These are phyloP conservation scores for Sinelater perroti DNA, from an alignment of 2,888 invertebrate species.

Conservation along the genomic window DNA sequence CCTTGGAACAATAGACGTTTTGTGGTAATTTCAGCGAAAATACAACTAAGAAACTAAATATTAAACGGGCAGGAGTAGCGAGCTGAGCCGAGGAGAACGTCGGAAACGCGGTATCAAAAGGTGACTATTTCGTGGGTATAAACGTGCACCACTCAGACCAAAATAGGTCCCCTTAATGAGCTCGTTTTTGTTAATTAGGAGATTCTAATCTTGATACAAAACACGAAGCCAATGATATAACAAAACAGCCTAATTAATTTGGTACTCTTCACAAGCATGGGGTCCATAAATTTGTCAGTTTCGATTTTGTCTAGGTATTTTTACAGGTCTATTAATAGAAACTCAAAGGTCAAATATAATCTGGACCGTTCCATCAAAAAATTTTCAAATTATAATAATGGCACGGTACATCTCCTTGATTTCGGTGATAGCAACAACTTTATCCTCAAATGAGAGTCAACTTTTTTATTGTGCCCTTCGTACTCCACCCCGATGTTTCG, in stretches of 20 bases:
- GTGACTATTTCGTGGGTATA: conserved; percentile 97
- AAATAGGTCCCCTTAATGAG: conserved; percentile 99
- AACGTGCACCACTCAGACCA: conserved; percentile 90
- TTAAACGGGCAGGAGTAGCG: conserved; percentile 96
- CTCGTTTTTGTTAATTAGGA: conserved; percentile 90
- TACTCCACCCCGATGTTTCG: conserved; percentile 99
- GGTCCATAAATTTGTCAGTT: conserved; percentile 80
- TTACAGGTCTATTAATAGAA: conserved; percentile 95
- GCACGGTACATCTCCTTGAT: conserved; percentile 95
- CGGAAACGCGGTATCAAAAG: conserved; percentile 97
- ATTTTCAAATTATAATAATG: conserved; percentile 94
- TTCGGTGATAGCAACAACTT: conserved; percentile 97
- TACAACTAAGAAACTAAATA: conserved; percentile 97
- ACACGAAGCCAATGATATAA: conserved; percentile 94
- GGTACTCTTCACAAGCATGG: conserved; percentile 85
- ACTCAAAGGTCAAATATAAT: conserved; percentile 95
- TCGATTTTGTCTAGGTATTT: conserved; percentile 93
- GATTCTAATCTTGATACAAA: conserved; percentile 92
- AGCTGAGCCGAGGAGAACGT: conserved; percentile 88
- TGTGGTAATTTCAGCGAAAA: conserved; percentile 97
- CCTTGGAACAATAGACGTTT: conserved; percentile 95
- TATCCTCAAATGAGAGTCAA: conserved; percentile 93
- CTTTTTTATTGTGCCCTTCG: conserved; percentile 89
- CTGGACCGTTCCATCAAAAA: conserved; percentile 94
- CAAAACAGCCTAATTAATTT: conserved; percentile 85